Conservation (phyloP, 2,113 vertebrate genomes). For the Motacilla alba region DNA sequence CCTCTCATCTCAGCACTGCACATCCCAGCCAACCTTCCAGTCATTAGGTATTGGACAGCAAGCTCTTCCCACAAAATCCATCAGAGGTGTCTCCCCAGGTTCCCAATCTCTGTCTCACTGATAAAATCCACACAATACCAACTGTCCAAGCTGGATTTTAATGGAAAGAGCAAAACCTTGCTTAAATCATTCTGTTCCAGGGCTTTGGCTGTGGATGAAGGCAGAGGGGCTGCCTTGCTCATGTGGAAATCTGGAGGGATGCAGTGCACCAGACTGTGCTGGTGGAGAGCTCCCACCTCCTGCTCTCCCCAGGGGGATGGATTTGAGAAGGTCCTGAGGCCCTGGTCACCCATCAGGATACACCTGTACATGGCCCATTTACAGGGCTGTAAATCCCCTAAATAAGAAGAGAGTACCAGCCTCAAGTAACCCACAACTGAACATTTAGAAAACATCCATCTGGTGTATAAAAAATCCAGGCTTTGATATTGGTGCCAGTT, state of each 20-base stretch:
- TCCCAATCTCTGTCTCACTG: neutral
- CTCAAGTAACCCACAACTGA: neutral
- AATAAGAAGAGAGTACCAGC: neutral
- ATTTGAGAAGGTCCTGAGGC: neutral
- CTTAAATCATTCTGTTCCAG: neutral
- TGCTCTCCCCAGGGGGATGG: accelerated
- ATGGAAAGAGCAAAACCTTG: neutral
- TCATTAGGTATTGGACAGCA: accelerated
- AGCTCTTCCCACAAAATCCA: neutral
- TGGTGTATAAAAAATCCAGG: neutral
- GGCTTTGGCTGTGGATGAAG: neutral
- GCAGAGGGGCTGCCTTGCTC: neutral
- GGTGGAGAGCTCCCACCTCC: neutral
- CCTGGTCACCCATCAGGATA: neutral
- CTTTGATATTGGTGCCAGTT: neutral
- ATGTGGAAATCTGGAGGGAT: neutral
- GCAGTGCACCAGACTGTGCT: neutral
- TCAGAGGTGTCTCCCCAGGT: accelerated
- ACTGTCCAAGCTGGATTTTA: neutral
- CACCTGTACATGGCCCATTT: neutral
- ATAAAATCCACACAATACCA: neutral
- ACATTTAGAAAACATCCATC: neutral
- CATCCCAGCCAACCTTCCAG: neutral
- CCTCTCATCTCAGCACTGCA: neutral
- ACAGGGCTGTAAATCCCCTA: neutral